Base-by-base conservation (phyloP, 2,888 invertebrate genomes). In the Hylaea fasciaria region DNA sequence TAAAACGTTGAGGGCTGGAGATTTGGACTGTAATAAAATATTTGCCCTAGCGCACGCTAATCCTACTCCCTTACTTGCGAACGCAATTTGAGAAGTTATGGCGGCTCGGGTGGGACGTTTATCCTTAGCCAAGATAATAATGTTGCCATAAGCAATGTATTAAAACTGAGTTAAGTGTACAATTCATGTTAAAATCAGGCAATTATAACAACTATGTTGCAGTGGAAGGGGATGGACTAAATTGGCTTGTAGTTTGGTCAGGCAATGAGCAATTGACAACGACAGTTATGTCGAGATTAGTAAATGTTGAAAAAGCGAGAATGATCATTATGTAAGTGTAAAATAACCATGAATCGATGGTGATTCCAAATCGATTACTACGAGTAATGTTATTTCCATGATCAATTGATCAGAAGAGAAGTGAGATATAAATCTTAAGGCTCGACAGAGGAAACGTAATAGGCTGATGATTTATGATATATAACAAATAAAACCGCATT, bases 11-110 rank as follows among this genome's bases (percentile, higher is more conserved):
- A 92, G 92, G 91, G 91, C 90, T 87, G 87, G 90, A 91, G 90
- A 92, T 92, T 91, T 89, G 88, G 92, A 85, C 90, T 87, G 89
- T 92, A 92, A 91, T 92, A 92, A 92, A 92, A 92, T 92, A 92
- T 92, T 92, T 92, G 91, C 92, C 90, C 89, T 86, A 86, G 87
- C 90, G 83, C 87, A 81, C 85, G 89, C 92, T 91, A 92, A 91
- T 91, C 92, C 92, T 73, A 82, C 84, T 88, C 90, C 91, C 89
- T 89, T 83, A 89, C 90, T 90, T 87, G 84, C 85, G 83, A 82
- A 84, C 89, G 91, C 89, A 91, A 91, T 91, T 91, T 91, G 85
- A 91, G 87, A 88, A 88, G 91, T 91, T 91, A 90, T 89, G 79
- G 86, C 82, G 81, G 72, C 74, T 72, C 65, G 72, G 73, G 72